phyloP scores from a whole-genome alignment of 2,888 invertebrate genomes.

The Agapostemon virescens region DNA sequence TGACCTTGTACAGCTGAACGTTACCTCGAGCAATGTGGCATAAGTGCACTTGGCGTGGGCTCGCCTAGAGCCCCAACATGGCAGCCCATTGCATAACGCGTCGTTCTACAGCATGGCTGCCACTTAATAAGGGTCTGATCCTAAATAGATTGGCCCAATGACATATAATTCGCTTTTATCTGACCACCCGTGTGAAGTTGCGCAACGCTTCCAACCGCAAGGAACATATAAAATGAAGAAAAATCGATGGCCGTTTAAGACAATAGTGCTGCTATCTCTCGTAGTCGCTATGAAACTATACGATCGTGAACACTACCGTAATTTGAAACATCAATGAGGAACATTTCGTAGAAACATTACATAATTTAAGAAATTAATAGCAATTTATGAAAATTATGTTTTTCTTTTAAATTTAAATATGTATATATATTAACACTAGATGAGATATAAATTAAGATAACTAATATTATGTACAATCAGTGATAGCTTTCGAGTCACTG shows the following conservation, averaged over 20 bases:
- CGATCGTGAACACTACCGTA: neutral
- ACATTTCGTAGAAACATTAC: neutral
- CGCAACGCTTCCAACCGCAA: conserved; percentile 31
- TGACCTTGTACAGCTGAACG: conserved; percentile 76
- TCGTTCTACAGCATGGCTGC: conserved; percentile 65
- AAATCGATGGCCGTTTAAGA: conserved; percentile 32
- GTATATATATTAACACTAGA: neutral
- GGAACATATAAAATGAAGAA: conserved; percentile 16
- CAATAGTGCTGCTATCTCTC: conserved; percentile 29
- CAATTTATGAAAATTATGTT: neutral
- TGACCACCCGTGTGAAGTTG: conserved; percentile 46
- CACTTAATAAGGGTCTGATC: conserved; percentile 73
- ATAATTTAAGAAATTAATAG: too few species aligned
- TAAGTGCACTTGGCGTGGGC: conserved; percentile 53
- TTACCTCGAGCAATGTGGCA: conserved; percentile 47
- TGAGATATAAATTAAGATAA: conserved; percentile 7
- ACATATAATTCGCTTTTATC: conserved; percentile 74
- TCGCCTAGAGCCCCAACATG: conserved; percentile 48
- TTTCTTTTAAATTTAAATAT: neutral
- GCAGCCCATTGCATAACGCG: conserved; percentile 58
- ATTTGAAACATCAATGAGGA: neutral
- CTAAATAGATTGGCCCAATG: conserved; percentile 77
- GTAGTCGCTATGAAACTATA: neutral
- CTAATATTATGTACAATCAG: conserved; percentile 21
- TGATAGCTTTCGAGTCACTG: neutral